phyloP scores from a whole-genome alignment of 1,140 invertebrate species.

The Drosophila kohkoa region DNA sequence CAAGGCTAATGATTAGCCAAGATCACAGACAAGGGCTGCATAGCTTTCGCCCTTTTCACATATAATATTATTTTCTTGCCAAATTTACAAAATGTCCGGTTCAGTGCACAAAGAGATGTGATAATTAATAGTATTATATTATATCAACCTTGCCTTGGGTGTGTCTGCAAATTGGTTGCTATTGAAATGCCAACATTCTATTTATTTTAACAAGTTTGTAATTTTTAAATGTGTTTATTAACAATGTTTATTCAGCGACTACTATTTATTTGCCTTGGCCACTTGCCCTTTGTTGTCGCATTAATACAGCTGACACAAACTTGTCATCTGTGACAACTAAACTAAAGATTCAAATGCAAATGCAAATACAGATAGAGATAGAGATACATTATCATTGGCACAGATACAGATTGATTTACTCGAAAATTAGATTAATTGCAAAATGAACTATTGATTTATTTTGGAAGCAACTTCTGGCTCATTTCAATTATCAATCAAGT shows the following conservation, averaged over 20 bases:
- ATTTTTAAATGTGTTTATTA: conserved; percentile 21
- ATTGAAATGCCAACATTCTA: conserved; percentile 28
- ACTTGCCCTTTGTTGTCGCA: conserved; percentile 62
- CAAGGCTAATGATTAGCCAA: conserved; percentile 11
- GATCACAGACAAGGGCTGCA: conserved; percentile 8
- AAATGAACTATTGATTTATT: background rate
- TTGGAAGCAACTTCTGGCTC: background rate
- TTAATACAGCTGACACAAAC: conserved; percentile 1
- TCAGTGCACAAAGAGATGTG: conserved; percentile 4
- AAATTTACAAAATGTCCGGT: conserved; percentile 12
- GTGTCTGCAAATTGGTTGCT: conserved; percentile 32
- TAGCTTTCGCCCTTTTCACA: background rate
- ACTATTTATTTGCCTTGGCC: conserved; percentile 46
- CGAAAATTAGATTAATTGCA: conserved; percentile 2
- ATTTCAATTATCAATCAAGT: conserved; percentile 18
- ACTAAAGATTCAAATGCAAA: background rate
- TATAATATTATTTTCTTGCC: conserved; percentile 5
- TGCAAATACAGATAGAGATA: background rate
- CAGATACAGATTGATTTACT: background rate
- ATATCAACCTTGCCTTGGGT: conserved; percentile 20
- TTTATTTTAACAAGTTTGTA: conserved; percentile 5
- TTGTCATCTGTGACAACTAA: conserved; percentile 3
- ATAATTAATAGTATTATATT: conserved; percentile 13
- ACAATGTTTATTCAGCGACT: conserved; percentile 17
- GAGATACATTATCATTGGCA: background rate